Evolutionary conservation across 64 coral and sea anemone genomes (phyloP), one percentile per base, ranked within the genome.

Genomic region (Trachythela sp.): DNA sequence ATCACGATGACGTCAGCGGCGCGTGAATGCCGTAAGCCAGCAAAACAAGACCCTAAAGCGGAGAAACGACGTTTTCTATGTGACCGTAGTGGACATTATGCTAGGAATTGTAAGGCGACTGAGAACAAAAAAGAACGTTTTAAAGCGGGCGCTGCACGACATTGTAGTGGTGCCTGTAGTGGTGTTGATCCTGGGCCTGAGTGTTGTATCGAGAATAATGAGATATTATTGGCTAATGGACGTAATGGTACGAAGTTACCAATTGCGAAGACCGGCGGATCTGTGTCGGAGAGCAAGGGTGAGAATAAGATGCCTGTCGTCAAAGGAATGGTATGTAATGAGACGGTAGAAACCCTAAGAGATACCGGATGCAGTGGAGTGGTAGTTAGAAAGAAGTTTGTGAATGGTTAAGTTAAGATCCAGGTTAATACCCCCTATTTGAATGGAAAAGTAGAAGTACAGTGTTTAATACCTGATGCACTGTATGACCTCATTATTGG

Each of bases 341-440:
- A 30, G 30, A 29, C 13, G 11, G 89, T 91, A 14, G 52, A 91
- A 8, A 85, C 39, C 0, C 26, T 85, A 4, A 91, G 89, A 85
- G 89, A 90, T 70, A 90, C 89, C 85, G 83, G 89, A 13, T 93
- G 87, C 89, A 93, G 92, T 77, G 60, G 60, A 49, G 84, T 89
- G 9, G 87, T 88, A 15, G 59, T 86, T 22, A 72, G 48, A 51
- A 87, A 58, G 27, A 39, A 38, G 0, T 39, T 92, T 34, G 58
- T 71, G 6, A 40, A n/a, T 1, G 39, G 83, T 18, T 17, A 88
- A 15, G 71, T 70, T 24, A 83, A 39, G 45, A 54, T 87, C 36
- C 27, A 59, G 2, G 27, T 87, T 14, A 27, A 77, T 77, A 77
- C 71, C 71, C 32, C 71, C 8, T 77, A 77, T 77, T 27, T 77